Evolutionary conservation across 2,113 vertebrate species (phyloP), one percentile per base, ranked within the genome.

Genomic region (Brachyhypopomus occidentalis): DNA sequence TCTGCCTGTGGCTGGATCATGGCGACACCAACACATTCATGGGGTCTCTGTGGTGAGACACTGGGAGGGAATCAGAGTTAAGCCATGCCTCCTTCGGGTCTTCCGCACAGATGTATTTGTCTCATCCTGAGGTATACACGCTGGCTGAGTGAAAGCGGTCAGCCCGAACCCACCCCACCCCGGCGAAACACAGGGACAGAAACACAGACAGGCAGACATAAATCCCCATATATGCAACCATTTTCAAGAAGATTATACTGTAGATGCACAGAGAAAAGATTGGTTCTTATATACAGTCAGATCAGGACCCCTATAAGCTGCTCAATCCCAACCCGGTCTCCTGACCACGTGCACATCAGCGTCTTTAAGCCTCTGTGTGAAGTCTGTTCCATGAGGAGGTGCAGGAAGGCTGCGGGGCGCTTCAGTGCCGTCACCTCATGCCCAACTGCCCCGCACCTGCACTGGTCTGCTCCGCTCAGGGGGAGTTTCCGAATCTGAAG

Each of bases 241-340:
- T 86, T 82, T 84, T 86, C 78, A 88, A 88, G 85, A 87, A 84
- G 88, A 86, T 77, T 91, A 91, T 90, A 92, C 88, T 87, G 88
- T 81, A 89, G 90, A 91, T 90, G 88, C 86, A 92, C 89, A 91
- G 87, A 89, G 85, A 86, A 87, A 85, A 69, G 76, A 82, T 78
- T 72, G 69, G 48, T 75, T 91, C 86, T 90, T 90, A 90, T 89
- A 89, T 82, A 84, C 38, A 86, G 85, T 78, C 85, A 62, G 75
- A n/a, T 4, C 59, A 75, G 52, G 52, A 23, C 34, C 34, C 52
- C 58, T 27, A 30, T 17, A 48, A n/a, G 30, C 72, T 71, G 20
- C 25, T 60, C 16, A 27, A 30, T 30, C 30, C 9, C 70, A 52
- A 36, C 52, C 60, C 25, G 48, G 77, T 83, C 58, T 27, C 69